A percentile compares a stretch with the other conserved stretches of the same genome.
Evolutionary conservation across 2,113 vertebrate species (phyloP).

Genomic region (Brachyistius frenatus): DNA sequence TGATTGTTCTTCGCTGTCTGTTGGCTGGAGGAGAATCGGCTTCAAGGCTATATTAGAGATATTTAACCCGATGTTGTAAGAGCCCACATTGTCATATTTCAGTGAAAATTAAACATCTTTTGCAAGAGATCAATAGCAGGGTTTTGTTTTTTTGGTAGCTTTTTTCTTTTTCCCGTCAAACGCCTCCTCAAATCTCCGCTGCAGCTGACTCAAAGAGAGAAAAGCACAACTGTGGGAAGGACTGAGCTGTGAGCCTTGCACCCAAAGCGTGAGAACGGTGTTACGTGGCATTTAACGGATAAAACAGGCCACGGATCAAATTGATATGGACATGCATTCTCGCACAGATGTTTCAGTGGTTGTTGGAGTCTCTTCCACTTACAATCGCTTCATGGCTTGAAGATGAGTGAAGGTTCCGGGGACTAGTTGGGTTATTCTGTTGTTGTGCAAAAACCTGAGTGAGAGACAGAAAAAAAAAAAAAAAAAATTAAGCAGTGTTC

Average conservation of each 20-base stretch:
- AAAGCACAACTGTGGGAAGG: background rate
- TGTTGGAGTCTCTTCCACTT: slow-evolving; percentile 81
- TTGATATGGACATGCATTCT: slow-evolving; percentile 19
- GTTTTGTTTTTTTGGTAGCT: background rate
- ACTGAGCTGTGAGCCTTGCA: background rate
- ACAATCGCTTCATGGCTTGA: slow-evolving; percentile 97
- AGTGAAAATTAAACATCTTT: background rate
- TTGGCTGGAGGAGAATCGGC: slow-evolving; percentile 7
- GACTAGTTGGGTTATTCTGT: slow-evolving; percentile 93
- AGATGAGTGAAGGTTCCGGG: slow-evolving; percentile 95
- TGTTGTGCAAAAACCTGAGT: slow-evolving; percentile 97
- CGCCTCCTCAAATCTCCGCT: background rate
- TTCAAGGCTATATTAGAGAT: background rate
- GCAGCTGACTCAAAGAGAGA: slow-evolving; percentile 22
- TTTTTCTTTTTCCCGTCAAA: background rate
- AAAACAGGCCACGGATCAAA: slow-evolving; percentile 17
- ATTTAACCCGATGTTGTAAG: background rate
- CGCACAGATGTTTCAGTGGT: slow-evolving; percentile 18
- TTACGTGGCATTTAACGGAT: slow-evolving; percentile 20
- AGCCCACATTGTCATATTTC: background rate
- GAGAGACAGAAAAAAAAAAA: slow-evolving; percentile 5
- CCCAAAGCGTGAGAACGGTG: slow-evolving; percentile 38
- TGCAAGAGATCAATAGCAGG: background rate
- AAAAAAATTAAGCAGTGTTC: background rate
- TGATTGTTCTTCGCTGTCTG: slow-evolving; percentile 16